Conservation (phyloP, 2,888 invertebrate genomes). For the Thecophora atra region DNA sequence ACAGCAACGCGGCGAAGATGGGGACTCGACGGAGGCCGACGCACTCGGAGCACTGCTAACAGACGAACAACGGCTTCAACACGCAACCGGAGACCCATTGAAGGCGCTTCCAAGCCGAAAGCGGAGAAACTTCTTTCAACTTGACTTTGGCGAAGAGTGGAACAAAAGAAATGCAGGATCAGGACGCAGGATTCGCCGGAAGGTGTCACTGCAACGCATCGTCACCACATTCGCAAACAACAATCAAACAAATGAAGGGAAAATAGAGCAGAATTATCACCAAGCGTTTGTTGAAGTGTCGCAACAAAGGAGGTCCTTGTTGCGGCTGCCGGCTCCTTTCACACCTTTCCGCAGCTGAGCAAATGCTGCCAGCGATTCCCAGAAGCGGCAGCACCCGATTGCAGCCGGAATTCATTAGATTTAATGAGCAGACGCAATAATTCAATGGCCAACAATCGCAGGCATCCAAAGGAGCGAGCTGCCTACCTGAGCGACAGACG, state of each 20-base stretch:
- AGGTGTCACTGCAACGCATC: background rate
- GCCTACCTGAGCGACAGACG: too few relatives aligned
- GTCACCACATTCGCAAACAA: background rate
- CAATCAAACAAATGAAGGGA: background rate
- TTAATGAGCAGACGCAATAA: slow-evolving; percentile 33
- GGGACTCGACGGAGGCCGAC: too few relatives aligned
- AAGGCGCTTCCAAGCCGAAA: too few relatives aligned
- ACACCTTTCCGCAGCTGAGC: slow-evolving; percentile 35
- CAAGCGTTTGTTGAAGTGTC: background rate
- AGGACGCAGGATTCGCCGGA: too few relatives aligned
- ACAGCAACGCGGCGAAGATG: too few relatives aligned
- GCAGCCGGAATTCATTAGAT: slow-evolving; percentile 16
- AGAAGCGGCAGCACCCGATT: slow-evolving; percentile 12
- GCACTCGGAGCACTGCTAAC: too few relatives aligned
- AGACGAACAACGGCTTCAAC: too few relatives aligned
- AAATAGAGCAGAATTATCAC: slow-evolving; percentile 7
- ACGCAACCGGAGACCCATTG: too few relatives aligned
- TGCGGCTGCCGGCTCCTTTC: slow-evolving; percentile 6
- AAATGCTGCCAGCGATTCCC: slow-evolving; percentile 21
- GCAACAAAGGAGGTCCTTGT: slow-evolving; percentile 12
- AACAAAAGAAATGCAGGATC: too few relatives aligned
- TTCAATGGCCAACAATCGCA: slow-evolving; percentile 32
- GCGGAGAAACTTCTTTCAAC: too few relatives aligned
- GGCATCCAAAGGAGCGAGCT: background rate
- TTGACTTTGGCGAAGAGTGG: too few relatives aligned